Conservation (phyloP, 1,140 invertebrate genomes). For the Brachionus rubens region DNA sequence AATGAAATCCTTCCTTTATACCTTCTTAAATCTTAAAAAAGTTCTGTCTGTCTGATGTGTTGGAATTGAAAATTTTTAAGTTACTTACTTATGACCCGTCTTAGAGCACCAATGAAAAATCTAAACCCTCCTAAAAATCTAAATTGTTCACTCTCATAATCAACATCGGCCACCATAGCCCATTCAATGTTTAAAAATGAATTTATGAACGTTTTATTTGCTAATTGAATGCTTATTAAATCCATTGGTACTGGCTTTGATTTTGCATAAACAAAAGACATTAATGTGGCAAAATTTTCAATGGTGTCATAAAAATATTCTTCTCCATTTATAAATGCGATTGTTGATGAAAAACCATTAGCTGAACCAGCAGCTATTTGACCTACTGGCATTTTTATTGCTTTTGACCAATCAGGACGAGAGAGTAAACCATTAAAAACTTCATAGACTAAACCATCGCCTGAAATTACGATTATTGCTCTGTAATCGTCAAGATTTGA, state of each 20-base stretch:
- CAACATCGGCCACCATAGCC: constrained; percentile 90
- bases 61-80: neutral
- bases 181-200: constrained; percentile 77
- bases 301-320: neutral
- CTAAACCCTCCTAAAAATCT: constrained; percentile 69
- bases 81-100: constrained; percentile 64
- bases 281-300: constrained; percentile 19
- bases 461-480: constrained; percentile 78
- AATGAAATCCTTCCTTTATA: constrained; percentile 30
- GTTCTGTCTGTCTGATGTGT: neutral
- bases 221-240: constrained; percentile 2
- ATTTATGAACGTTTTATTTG: constrained; percentile 1
- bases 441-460: constrained; percentile 89
- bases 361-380: constrained; percentile 89
- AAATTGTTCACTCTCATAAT: constrained; percentile 90
- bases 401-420: constrained; percentile 78
- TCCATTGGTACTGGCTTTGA: constrained; percentile 12
- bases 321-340: neutral
- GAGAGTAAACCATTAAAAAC: constrained; percentile 80
- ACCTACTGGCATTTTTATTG: constrained; percentile 73
- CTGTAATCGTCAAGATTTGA: neutral
- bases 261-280: constrained; percentile 19
- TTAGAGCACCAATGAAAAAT: constrained; percentile 84
- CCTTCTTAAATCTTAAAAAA: constrained; percentile 4
- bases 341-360: constrained; percentile 65